phyloP scores from a whole-genome alignment of 1,140 invertebrate species.

The Metaphire vulgaris region DNA sequence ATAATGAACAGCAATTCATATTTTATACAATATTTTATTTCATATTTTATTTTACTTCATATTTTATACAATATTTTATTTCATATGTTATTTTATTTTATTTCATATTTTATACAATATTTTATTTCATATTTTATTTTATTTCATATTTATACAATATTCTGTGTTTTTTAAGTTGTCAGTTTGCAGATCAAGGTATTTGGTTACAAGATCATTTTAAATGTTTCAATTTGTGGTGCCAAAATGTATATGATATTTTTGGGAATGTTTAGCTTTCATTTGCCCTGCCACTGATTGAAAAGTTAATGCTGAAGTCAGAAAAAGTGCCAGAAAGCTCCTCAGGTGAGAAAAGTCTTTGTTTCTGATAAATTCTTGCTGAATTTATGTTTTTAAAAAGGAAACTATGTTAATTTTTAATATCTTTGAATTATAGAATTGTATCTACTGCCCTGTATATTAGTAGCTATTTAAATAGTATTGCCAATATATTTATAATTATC shows the following conservation, averaged over 20 bases:
- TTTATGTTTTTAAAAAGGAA: neutral
- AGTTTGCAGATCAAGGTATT: neutral
- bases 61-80: too few species aligned
- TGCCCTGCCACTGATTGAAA: constrained; percentile 45
- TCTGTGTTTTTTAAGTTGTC: neutral
- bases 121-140: too few species aligned
- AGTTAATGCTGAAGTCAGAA: constrained; percentile 33
- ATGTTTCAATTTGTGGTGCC: neutral
- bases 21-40: neutral
- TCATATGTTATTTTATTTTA: constrained; percentile 4
- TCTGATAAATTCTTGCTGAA: neutral
- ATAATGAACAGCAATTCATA: neutral
- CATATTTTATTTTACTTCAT: neutral
- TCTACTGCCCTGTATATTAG: neutral
- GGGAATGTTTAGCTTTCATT: constrained; percentile 41
- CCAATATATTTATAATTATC: too few species aligned
- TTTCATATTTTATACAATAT: too few species aligned
- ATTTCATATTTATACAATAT: neutral
- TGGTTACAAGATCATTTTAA: constrained; percentile 5
- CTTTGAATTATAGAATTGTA: neutral
- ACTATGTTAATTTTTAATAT: neutral
- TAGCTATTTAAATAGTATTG: neutral
- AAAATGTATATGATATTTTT: neutral
- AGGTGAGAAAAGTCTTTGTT: constrained; percentile 23
- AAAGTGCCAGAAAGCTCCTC: constrained; percentile 24